Conservation (phyloP, 1,140 invertebrate genomes). For the Tetramorium parvispinum region DNA sequence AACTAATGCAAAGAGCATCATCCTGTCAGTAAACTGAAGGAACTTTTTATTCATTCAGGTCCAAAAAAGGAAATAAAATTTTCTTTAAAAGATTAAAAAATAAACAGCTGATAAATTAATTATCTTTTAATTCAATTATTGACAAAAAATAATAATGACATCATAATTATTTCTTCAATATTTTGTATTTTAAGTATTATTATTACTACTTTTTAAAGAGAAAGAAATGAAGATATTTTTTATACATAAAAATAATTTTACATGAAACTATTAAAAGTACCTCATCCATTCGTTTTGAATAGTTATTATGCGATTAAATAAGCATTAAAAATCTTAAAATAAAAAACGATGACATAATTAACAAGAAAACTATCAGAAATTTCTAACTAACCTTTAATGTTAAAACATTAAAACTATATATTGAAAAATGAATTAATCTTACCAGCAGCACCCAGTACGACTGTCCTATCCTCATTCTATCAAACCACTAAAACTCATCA, state of each 20-base stretch:
- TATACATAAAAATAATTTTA: not conserved
- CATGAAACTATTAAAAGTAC: not conserved
- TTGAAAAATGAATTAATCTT: not conserved
- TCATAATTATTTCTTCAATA: not conserved
- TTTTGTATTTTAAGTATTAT: not conserved
- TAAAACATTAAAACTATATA: not conserved
- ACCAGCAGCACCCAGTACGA: slow-evolving; percentile 40
- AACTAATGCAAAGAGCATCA: slow-evolving; percentile 12
- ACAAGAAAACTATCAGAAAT: not conserved
- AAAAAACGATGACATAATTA: not conserved
- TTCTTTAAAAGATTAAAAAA: not conserved
- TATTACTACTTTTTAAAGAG: not conserved
- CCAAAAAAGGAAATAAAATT: not conserved
- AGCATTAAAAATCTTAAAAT: not conserved
- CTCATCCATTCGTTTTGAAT: not conserved
- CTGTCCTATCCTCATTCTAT: slow-evolving; percentile 52
- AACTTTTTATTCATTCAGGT: not conserved
- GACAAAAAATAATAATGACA: not conserved
- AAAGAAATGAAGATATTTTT: not conserved
- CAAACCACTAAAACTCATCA: slow-evolving; percentile 41
- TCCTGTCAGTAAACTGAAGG: not conserved
- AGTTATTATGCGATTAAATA: not conserved
- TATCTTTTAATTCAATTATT: not conserved
- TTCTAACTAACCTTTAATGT: not conserved
- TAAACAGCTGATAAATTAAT: not conserved